Base-by-base conservation (phyloP, 37 sponge, comb jelly and placozoan genomes). In the Cladorhizidae sp. region DNA sequence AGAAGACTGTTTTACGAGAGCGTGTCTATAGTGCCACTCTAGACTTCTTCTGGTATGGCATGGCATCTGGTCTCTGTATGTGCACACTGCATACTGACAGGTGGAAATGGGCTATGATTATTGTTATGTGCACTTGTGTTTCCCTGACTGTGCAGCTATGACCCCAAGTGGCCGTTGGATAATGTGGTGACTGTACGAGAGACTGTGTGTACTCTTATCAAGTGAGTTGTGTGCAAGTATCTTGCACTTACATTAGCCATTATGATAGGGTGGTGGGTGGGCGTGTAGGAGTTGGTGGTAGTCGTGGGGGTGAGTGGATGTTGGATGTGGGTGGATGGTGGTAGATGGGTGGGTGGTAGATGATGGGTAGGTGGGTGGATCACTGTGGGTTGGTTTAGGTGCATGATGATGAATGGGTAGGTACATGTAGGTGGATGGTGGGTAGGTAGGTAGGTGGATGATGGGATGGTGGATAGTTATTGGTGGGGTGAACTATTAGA, bases 21-120 rank as follows among this genome's bases (percentile, higher is more conserved):
- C 84, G 75, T 51, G 67, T 91, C 59, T 94, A 94, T 69, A 84
- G 80, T 58, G 67, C 89, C 31, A 80, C 89, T 1, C 67, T 94
- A 7, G 95, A 94, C 79, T 92, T 81, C 75, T 94, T 94, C 58
- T 70, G 81, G 95, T 88, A 49, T 51, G 87, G 43, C 20, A 7
- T 58, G 32, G 32, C 35, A 8, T 18, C 37, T 39, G 39, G 37
- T n/a, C n/a, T n/a, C n/a, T n/a, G n/a, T n/a, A n/a, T n/a, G n/a
- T n/a, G n/a, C 22, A 69, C 31, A 63, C 26, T 29, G 37, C 31
- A 21, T 28, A 69, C 5, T 55, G 33, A 57, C 77, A 40, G 1
- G 36, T 77, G 37, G 14, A 6, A 22, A 3, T 58, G 22, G 50
- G 65, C 40, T 26, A 7, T 8, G n/a, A 63, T 62, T 25, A 52